Conservation (phyloP, 1,140 invertebrate species). For the Heliothis virescens region DNA sequence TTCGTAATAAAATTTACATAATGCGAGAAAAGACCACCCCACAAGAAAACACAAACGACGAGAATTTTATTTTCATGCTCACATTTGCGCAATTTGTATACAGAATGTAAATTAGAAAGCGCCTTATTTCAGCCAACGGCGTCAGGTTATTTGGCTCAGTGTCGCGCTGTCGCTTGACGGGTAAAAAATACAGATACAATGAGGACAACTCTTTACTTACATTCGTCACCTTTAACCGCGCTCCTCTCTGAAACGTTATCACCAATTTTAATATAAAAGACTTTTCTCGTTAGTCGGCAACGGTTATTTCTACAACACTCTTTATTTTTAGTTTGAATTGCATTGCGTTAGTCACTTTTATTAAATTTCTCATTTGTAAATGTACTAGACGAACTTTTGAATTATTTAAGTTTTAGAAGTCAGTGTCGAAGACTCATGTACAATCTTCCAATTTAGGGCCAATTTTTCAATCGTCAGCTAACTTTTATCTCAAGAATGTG, state of each 20-base stretch:
- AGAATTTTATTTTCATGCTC: conserved; percentile 83
- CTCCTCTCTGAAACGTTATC: conserved; percentile 64
- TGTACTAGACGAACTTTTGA: not conserved
- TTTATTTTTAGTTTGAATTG: conserved; percentile 50
- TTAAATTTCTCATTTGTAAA: conserved; percentile 44
- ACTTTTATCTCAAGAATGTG: no score
- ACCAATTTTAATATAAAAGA: conserved; percentile 52
- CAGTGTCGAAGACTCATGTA: not conserved
- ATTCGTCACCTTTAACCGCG: conserved; percentile 69
- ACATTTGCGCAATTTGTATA: conserved; percentile 83
- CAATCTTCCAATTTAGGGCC: no score
- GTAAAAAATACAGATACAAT: conserved; percentile 72
- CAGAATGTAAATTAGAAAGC: conserved; percentile 84
- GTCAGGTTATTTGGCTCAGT: conserved; percentile 79
- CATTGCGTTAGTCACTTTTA: conserved; percentile 46
- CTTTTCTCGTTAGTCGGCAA: conserved; percentile 44
- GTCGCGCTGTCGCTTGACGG: conserved; percentile 73
- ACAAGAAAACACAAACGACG: conserved; percentile 76
- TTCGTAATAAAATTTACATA: conserved; percentile 81
- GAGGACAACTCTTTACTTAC: conserved; percentile 69
- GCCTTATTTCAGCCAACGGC: conserved; percentile 76
- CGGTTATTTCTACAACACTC: conserved; percentile 41
- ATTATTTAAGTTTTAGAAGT: not conserved
- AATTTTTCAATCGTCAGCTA: no score
- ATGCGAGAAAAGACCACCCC: conserved; percentile 73